These are phyloP conservation scores for Apamea anceps DNA, from an alignment of 2,888 invertebrate genomes.

Conservation along the genomic window DNA sequence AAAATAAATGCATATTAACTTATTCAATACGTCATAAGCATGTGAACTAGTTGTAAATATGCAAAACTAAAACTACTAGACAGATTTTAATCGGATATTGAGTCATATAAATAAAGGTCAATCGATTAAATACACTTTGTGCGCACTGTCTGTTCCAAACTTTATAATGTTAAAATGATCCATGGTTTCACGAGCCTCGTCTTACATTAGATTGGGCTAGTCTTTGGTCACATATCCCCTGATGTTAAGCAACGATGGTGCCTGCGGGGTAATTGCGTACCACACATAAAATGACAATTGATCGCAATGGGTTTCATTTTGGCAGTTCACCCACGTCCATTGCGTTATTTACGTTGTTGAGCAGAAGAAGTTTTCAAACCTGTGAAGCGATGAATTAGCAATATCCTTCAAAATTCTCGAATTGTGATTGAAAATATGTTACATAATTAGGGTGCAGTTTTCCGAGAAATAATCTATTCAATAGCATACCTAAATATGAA, in stretches of 20 bases:
- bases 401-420: background rate
- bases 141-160: background rate
- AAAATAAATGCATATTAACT: background rate
- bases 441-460: background rate
- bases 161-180: constrained; percentile 3
- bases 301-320: background rate
- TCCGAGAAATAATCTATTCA: no score
- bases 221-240: background rate
- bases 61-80: constrained; percentile 4
- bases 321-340: background rate
- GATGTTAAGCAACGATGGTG: background rate
- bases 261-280: background rate
- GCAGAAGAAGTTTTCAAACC: background rate
- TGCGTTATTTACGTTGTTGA: background rate
- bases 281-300: background rate
- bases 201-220: background rate
- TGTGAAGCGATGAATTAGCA: background rate
- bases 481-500: background rate
- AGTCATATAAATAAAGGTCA: constrained; percentile 30
- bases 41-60: constrained; percentile 5
- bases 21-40: background rate
- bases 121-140: constrained; percentile 12
- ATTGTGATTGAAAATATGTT: background rate
- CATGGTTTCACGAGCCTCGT: constrained; percentile 3
- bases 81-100: constrained; percentile 43